phyloP scores from a whole-genome alignment of 2,888 invertebrate species.

The Pterostichus niger region DNA sequence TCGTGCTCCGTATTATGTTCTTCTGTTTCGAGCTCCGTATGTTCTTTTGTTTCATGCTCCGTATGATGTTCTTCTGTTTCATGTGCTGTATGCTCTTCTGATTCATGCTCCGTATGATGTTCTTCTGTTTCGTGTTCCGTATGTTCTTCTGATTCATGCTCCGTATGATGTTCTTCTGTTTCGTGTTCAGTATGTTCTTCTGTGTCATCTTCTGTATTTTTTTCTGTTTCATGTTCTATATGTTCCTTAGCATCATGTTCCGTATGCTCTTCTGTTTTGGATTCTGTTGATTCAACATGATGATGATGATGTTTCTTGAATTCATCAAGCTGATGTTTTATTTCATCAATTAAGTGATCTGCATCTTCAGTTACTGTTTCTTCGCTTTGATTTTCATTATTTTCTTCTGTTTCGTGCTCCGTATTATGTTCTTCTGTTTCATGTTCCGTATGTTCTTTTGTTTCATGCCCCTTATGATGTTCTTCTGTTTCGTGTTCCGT shows the following conservation, averaged over 20 bases:
- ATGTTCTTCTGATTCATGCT: not conserved
- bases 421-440: too few relatives aligned
- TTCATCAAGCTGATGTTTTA: constrained; percentile 40
- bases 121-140: not conserved
- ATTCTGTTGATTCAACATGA: constrained; percentile 4
- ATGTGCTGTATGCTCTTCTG: not conserved
- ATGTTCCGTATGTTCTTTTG: too few relatives aligned
- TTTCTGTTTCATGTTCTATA: not conserved
- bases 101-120: not conserved
- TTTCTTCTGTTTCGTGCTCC: not conserved
- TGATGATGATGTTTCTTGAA: constrained; percentile 18
- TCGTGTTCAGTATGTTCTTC: constrained; percentile 25
- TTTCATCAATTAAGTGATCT: constrained; percentile 5
- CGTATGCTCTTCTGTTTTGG: too few relatives aligned
- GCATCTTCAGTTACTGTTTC: not conserved
- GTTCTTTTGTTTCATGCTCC: too few relatives aligned
- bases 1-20: too few relatives aligned
- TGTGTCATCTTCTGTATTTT: constrained; percentile 2
- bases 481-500: too few relatives aligned
- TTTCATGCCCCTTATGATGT: too few relatives aligned
- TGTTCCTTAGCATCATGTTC: constrained; percentile 21
- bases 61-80: too few relatives aligned
- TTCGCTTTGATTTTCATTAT: not conserved
- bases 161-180: not conserved
- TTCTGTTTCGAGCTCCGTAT: too few relatives aligned